Base-by-base conservation (phyloP, 1,140 invertebrate genomes). In the Halesus radiatus region DNA sequence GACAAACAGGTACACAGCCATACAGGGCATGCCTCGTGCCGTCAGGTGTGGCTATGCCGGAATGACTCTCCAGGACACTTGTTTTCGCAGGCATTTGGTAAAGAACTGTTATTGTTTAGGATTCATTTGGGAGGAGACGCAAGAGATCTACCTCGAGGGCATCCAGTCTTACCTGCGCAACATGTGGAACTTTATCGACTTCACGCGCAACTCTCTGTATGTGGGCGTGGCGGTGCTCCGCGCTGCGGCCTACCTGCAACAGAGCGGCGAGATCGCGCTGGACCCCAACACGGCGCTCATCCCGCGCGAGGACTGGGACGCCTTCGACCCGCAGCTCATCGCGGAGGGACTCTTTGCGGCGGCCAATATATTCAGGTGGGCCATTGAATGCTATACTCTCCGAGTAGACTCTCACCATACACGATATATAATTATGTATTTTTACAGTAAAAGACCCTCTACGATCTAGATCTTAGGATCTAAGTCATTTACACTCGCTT, bases 131-230 rank as follows among this genome's bases (percentile, higher is more conserved):
- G 94, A 97, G 86, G 97, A 98, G 88, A 94, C 94, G 7, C 94
- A 96, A 85, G 96, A 98, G 87, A 94, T 98, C 32, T 97, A 94
- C 89, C 91, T 93, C 0, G 93, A 96, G 84, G 97, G 97, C 22
- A 90, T 98, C 32, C 91, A 92, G 20, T 92, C 93, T 0, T 99
- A 98, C 86, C 90, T 98, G 13, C 90, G 94, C 3, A 96, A 99
- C 86, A 94, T 98, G 92, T 99, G 98, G 97, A 99, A 99, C 86
- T 96, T 97, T 85, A 96, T 98, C 79, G 98, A 99, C 89, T 98
- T 98, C 84, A 94, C 95, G 1, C 92, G 96, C 60, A 98, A 98
- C 87, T 92, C 92, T 1, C 89, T 98, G 0, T 98, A 98, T 86
- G 91, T 96, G 20, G 90, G 92, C 3, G 97, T 96, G 8, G 92